A percentile compares a stretch with the other conserved stretches of the same genome.
Evolutionary conservation across 30 jellyfish, hydroid and myxozoan genomes (phyloP).

Genomic region (Morbakka virulenta): DNA sequence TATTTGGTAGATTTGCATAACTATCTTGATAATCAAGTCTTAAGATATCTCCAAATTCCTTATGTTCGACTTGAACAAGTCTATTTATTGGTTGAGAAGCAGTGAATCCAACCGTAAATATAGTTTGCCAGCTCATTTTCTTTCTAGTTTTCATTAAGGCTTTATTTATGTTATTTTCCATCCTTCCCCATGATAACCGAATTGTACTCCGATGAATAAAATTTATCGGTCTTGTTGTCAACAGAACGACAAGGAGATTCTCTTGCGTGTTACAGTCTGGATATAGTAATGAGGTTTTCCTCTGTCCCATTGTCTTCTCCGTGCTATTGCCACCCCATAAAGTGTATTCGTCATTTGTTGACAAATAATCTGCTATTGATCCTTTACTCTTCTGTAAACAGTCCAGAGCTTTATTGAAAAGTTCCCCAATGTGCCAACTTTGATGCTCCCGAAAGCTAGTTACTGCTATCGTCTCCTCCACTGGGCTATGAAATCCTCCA

Average conservation of each 20-base stretch:
- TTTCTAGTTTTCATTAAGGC: background rate
- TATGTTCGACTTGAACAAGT: slow-evolving; percentile 55
- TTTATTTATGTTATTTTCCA: slow-evolving; percentile 60
- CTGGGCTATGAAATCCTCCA: background rate
- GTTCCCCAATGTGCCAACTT: background rate
- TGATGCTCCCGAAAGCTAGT: no score
- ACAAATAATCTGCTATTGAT: slow-evolving; percentile 55
- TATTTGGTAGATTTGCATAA: slow-evolving; percentile 76
- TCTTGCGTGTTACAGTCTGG: slow-evolving; percentile 65
- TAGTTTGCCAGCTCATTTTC: slow-evolving; percentile 56
- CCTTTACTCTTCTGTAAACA: slow-evolving; percentile 45
- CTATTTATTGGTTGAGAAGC: slow-evolving; percentile 40
- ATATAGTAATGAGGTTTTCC: slow-evolving; percentile 17
- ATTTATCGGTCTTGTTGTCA: slow-evolving; percentile 86
- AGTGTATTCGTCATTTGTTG: background rate
- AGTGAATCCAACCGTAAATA: slow-evolving; percentile 80
- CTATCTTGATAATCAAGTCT: slow-evolving; percentile 79
- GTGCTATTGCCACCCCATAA: background rate
- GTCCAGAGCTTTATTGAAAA: slow-evolving; percentile 32
- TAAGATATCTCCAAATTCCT: slow-evolving; percentile 52
- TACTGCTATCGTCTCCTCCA: background rate
- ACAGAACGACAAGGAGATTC: slow-evolving; percentile 42
- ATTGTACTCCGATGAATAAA: slow-evolving; percentile 85
- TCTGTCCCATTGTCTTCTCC: background rate
- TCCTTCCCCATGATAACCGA: slow-evolving; percentile 85